phyloP scores from a whole-genome alignment of 2,888 invertebrate genomes.

The Nephrotoma flavescens region DNA sequence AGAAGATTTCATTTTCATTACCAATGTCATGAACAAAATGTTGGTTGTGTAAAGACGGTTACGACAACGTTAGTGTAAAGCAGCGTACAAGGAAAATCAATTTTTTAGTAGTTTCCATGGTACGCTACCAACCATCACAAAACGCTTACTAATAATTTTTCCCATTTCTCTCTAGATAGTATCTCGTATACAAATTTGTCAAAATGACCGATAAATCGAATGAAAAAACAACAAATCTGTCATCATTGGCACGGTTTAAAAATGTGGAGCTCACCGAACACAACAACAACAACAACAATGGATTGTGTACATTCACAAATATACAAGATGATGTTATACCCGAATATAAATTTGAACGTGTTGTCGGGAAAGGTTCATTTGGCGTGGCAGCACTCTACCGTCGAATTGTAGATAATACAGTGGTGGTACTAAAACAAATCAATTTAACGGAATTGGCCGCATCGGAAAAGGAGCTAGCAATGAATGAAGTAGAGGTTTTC shows the following conservation, averaged over 20 bases:
- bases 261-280: background rate
- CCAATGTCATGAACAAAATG: background rate
- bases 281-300: background rate
- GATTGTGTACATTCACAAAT: background rate
- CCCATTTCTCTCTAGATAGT: background rate
- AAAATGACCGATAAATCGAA: background rate
- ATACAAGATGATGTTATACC: background rate
- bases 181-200: background rate
- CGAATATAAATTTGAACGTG: constrained; percentile 25
- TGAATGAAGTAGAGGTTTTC: constrained; percentile 54
- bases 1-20: background rate
- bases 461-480: constrained; percentile 46
- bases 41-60: background rate
- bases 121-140: background rate
- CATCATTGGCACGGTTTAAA: background rate
- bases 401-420: constrained; percentile 42
- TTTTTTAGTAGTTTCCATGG: background rate
- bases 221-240: background rate
- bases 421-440: constrained; percentile 61
- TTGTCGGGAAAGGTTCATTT: constrained; percentile 43
- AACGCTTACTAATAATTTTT: background rate
- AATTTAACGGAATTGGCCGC: constrained; percentile 52
- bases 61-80: background rate
- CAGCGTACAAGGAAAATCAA: background rate
- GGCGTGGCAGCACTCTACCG: constrained; percentile 54